phyloP scores from a whole-genome alignment of 2,888 invertebrate species.

The Lithophane socia region DNA sequence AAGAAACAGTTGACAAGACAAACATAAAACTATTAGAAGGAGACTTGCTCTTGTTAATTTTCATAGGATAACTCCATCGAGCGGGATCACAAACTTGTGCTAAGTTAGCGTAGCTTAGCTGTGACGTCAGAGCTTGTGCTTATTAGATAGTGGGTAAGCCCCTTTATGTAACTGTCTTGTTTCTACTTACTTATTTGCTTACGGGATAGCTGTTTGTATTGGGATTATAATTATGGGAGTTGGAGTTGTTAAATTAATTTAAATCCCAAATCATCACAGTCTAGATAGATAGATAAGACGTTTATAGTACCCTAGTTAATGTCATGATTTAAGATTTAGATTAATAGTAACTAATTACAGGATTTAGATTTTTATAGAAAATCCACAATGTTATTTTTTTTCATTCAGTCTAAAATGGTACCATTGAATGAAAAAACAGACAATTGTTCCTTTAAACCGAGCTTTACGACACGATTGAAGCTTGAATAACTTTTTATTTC shows the following conservation, averaged over 20 bases:
- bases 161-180: constrained; percentile 39
- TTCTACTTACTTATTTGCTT: constrained; percentile 37
- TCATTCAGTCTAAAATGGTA: not conserved
- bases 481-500: not conserved
- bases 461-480: not conserved
- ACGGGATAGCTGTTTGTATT: constrained; percentile 1
- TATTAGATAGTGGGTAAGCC: constrained; percentile 50
- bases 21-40: constrained; percentile 41
- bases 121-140: constrained; percentile 43
- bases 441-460: not conserved
- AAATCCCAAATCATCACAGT: not conserved
- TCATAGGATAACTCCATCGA: constrained; percentile 56
- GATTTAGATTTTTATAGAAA: not conserved
- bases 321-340: not conserved
- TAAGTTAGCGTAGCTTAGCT: constrained; percentile 50
- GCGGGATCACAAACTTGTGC: constrained; percentile 56
- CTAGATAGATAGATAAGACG: too few relatives aligned
- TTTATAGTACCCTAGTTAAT: not conserved
- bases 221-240: constrained; percentile 12
- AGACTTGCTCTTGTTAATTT: constrained; percentile 56
- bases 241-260: not conserved
- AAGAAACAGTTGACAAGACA: constrained; percentile 28
- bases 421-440: not conserved
- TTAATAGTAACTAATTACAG: not conserved
- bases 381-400: not conserved